Evolutionary conservation across 2,888 invertebrate genomes (phyloP).

Genomic region (Spodoptera littoralis): DNA sequence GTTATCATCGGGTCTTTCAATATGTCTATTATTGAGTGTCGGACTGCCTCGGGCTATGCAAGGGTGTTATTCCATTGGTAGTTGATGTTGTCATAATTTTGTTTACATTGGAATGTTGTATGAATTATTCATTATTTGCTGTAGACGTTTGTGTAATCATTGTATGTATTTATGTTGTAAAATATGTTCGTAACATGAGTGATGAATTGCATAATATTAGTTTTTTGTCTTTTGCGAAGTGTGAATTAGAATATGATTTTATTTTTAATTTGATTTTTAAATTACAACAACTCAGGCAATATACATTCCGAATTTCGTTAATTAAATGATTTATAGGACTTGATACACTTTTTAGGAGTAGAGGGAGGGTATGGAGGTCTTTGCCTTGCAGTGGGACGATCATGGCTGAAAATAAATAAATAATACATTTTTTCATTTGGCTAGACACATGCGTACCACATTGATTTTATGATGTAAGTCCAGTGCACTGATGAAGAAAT

Average conservation of each 20-base stretch:
- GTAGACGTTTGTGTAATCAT: conserved; percentile 49
- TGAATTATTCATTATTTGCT: conserved; percentile 56
- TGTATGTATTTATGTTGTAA: conserved; percentile 35
- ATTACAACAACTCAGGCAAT: too few species aligned
- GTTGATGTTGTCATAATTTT: conserved; percentile 68
- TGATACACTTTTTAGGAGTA: too few species aligned
- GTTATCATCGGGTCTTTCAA: conserved; percentile 70
- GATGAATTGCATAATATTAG: conserved; percentile 24
- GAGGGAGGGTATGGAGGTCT: too few species aligned
- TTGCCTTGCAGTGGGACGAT: too few species aligned
- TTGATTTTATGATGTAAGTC: background rate
- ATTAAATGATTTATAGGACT: too few species aligned
- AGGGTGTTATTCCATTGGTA: conserved; percentile 70
- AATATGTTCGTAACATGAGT: conserved; percentile 24
- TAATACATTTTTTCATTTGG: too few species aligned
- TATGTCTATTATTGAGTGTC: conserved; percentile 73
- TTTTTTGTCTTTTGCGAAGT: background rate
- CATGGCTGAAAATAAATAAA: too few species aligned
- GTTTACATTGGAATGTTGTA: conserved; percentile 69
- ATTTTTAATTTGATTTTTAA: too few species aligned
- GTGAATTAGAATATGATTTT: background rate
- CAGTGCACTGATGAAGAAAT: conserved; percentile 47
- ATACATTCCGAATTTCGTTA: too few species aligned
- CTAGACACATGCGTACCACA: background rate
- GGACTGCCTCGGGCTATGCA: conserved; percentile 67